Conservation (phyloP, 2,888 invertebrate species). For the Tetranychus piercei region DNA sequence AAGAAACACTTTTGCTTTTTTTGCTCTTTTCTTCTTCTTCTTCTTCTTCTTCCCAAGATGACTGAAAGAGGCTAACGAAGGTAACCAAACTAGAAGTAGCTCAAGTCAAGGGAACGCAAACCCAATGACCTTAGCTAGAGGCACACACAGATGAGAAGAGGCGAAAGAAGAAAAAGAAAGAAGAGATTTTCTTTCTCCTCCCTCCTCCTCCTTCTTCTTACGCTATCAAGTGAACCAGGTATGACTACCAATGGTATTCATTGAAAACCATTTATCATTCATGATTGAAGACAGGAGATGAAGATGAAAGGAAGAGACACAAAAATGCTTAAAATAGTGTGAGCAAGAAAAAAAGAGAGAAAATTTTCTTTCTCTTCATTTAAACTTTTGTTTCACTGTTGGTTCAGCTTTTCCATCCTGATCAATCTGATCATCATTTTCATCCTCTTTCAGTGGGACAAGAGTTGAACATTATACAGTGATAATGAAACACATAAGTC, state of each 20-base stretch:
- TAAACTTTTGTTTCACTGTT: not conserved
- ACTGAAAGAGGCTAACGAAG: too few species aligned
- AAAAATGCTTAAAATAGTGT: too few species aligned
- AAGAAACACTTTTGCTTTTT: not conserved
- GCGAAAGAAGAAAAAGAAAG: slow-evolving; percentile 2
- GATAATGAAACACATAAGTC: too few species aligned
- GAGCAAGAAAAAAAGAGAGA: not conserved
- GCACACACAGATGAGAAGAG: not conserved
- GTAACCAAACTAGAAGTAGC: too few species aligned
- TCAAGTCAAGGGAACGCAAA: not conserved
- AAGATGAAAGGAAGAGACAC: not conserved
- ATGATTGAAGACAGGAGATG: not conserved
- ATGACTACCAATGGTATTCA: not conserved
- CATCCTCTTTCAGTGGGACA: too few species aligned
- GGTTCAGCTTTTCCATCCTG: too few species aligned
- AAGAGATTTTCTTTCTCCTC: not conserved
- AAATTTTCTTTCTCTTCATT: not conserved
- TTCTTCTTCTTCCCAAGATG: not conserved
- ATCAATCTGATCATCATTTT: too few species aligned
- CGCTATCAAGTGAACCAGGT: not conserved
- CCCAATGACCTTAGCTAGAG: not conserved
- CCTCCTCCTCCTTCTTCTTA: too few species aligned
- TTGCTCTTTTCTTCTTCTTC: not conserved
- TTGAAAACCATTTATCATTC: not conserved
- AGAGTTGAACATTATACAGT: too few species aligned